Percentiles rank a stretch among this genome's conserved stretches.
Conservation (phyloP, 1,140 invertebrate species). For the Copidosoma floridanum region DNA sequence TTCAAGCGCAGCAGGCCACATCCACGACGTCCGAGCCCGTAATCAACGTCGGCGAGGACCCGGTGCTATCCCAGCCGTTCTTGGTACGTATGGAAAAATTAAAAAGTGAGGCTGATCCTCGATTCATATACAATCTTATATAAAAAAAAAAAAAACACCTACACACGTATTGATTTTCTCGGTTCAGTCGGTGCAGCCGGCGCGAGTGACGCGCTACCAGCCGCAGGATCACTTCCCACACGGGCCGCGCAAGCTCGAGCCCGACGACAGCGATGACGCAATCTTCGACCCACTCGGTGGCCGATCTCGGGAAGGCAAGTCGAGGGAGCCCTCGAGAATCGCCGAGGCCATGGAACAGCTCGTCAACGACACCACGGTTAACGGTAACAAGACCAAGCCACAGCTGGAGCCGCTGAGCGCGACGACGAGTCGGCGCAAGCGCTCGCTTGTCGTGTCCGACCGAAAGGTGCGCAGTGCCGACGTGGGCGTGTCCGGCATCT, state of each 20-base stretch:
- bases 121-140: too few species aligned
- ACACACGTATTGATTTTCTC: not conserved
- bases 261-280: slow-evolving; percentile 39
- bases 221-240: slow-evolving; percentile 76
- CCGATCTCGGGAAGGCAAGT: slow-evolving; percentile 13
- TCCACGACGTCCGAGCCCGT: slow-evolving; percentile 42
- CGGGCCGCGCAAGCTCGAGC: slow-evolving; percentile 71
- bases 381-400: not conserved
- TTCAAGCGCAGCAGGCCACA: slow-evolving; percentile 57
- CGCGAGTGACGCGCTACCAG: slow-evolving; percentile 55
- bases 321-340: not conserved
- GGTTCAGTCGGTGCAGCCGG: slow-evolving; percentile 49
- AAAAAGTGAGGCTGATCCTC: too few species aligned
- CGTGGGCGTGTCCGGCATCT: slow-evolving; percentile 82
- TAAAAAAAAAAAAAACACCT: not conserved
- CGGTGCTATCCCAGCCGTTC: slow-evolving; percentile 44
- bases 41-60: slow-evolving; percentile 36
- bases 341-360: too few species aligned
- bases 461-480: slow-evolving; percentile 76
- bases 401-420: slow-evolving; percentile 33
- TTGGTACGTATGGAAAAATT: too few species aligned
- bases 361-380: not conserved
- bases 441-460: slow-evolving; percentile 70
- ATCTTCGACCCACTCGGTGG: too few species aligned
- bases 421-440: slow-evolving; percentile 53